Percentiles rank a stretch among this genome's conserved stretches.
Evolutionary conservation across 2,113 vertebrate species (phyloP).

Genomic region (Zootoca vivipara): DNA sequence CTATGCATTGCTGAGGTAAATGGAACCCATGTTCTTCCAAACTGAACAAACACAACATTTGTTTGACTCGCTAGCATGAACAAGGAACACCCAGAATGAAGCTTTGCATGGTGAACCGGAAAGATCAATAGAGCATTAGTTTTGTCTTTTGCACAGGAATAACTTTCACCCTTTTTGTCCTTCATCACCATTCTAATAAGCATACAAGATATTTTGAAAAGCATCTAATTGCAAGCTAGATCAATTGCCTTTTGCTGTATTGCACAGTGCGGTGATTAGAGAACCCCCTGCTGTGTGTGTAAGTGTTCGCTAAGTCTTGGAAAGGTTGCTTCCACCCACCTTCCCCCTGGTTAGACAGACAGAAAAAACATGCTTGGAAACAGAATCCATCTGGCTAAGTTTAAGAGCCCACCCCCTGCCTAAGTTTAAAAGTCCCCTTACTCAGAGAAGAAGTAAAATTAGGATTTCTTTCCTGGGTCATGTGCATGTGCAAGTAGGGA

Average conservation of each 20-base stretch:
- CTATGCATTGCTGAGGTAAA: background rate
- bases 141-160: background rate
- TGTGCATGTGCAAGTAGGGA: background rate
- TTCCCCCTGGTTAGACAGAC: background rate
- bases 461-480: background rate
- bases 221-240: background rate
- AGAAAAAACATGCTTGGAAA: background rate
- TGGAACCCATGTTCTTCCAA: background rate
- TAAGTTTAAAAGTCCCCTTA: background rate
- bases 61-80: background rate
- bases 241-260: background rate
- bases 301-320: background rate
- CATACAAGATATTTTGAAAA: background rate
- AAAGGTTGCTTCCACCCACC: background rate
- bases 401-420: background rate
- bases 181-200: constrained; percentile 6
- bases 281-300: background rate
- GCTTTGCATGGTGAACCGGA: background rate
- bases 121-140: background rate
- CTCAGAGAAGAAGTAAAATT: background rate
- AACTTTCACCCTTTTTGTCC: background rate
- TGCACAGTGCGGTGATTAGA: accelerated
- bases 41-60: background rate
- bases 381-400: accelerated
- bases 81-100: background rate